Evolutionary conservation across 2,797 vertebrate species (phyloP), one percentile per base, ranked within the genome.

Genomic region (Momotus momota): DNA sequence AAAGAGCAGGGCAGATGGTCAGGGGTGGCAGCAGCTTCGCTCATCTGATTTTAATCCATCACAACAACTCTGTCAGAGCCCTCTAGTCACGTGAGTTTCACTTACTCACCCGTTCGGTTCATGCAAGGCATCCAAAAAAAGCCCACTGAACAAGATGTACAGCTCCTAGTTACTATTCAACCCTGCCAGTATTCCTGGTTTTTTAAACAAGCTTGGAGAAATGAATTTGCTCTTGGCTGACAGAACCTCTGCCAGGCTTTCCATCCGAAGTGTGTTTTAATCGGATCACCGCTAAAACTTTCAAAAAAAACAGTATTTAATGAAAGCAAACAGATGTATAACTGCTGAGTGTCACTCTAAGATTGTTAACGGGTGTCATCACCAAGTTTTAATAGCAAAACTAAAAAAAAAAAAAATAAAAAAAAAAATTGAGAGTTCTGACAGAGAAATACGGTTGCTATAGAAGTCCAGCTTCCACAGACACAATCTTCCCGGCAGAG

Each of bases 41-140:
- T 96, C 90, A 66, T 92, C 83, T 75, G 90, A 95, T 88, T 96
- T 97, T 91, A 93, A 97, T 94, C 92, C 92, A 94, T 95, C 90
- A 92, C 67, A 84, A 73, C 64, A 29, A 23, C 81, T 54, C 86
- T 94, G 93, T 92, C 95, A 90, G 86, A 93, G 74, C 81, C 80
- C 90, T 73, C 79, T 38, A 41, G 67, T 66, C 92, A 94, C 55
- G 4, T 86, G 92, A 20, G 1, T 27, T 70, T 70, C 90, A 41
- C 92, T 93, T 67, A 79, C 84, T 84, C 90, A 65, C 73, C 85
- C 2, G 20, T 20, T 90, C 2, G 0, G 81, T 90, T 92, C 86
- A 80, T 4, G 2, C 74, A 58, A 92, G 75, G 78, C 88, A 96
- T 82, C 93, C 90, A 78, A 83, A 91, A 94, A 95, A 94, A 95